phyloP scores from a whole-genome alignment of 1,140 invertebrate species.

The Micrasema longulum region DNA sequence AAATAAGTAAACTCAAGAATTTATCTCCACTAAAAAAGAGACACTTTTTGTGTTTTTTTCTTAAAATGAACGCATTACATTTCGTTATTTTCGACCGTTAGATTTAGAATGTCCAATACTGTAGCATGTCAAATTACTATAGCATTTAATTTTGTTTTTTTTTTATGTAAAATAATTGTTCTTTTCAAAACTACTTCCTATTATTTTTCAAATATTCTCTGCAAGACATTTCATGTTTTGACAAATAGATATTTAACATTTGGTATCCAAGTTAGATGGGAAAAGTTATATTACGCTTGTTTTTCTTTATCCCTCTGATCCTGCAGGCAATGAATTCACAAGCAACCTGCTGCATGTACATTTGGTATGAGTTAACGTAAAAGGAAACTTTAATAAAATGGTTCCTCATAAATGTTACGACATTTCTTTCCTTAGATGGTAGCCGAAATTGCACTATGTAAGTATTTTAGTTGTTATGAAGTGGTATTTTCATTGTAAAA shows the following conservation, averaged over 20 bases:
- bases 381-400: too few relatives aligned
- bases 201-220: not conserved
- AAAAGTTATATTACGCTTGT: constrained; percentile 33
- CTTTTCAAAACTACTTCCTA: too few relatives aligned
- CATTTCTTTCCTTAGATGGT: too few relatives aligned
- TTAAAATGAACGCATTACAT: too few relatives aligned
- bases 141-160: not conserved
- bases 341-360: not conserved
- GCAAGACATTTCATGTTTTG: not conserved
- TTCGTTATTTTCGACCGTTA: too few relatives aligned
- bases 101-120: too few relatives aligned
- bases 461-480: too few relatives aligned
- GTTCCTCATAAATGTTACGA: too few relatives aligned
- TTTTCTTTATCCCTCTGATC: constrained; percentile 3
- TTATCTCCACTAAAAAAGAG: not conserved
- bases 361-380: not conserved
- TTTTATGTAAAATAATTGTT: too few relatives aligned
- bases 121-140: not conserved
- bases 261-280: constrained; percentile 14
- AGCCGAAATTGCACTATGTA: too few relatives aligned
- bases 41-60: not conserved
- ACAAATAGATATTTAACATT: constrained; percentile 21
- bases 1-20: too few relatives aligned
- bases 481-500: too few relatives aligned
- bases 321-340: constrained; percentile 2